A percentile compares a stretch with the other conserved stretches of the same genome.
phyloP scores from a whole-genome alignment of 2,888 invertebrate genomes.

The Eutolmus rufibarbis region DNA sequence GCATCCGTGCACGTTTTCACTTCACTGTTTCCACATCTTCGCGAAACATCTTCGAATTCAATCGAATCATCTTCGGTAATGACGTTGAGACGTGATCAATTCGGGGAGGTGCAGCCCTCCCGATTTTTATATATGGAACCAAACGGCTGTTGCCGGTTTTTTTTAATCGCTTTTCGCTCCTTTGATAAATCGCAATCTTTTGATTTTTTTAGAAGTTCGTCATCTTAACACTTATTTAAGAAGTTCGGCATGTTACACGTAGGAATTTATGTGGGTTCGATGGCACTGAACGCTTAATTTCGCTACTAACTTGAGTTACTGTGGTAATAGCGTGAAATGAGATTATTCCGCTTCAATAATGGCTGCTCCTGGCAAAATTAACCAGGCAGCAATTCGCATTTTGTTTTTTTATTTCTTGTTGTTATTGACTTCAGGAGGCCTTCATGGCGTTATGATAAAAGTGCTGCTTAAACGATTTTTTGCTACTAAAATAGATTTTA shows the following conservation, averaged over 20 bases:
- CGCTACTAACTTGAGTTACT: not conserved
- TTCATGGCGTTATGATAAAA: not conserved
- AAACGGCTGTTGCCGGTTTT: not conserved
- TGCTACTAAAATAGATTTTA: not conserved
- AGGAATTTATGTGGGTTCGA: not conserved
- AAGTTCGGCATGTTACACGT: not conserved
- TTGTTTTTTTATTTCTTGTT: not conserved
- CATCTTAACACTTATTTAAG: not conserved
- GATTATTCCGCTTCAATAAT: not conserved
- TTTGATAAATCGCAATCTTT: not conserved
- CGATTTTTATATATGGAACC: not conserved
- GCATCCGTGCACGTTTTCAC: not conserved
- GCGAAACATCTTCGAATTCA: not conserved
- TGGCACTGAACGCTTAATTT: conserved; percentile 10
- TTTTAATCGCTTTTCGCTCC: not conserved
- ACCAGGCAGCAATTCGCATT: not conserved
- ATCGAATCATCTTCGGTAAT: conserved; percentile 16
- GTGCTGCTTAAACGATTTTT: not conserved
- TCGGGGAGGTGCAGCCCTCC: not conserved
- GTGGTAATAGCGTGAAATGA: not conserved
- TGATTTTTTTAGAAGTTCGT: not conserved
- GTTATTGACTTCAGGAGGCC: not conserved
- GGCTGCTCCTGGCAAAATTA: not conserved
- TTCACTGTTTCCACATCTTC: not conserved
- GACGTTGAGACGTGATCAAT: conserved; percentile 6